Conservation (phyloP, 2,113 vertebrate species). For the Ptilonorhynchus violaceus region DNA sequence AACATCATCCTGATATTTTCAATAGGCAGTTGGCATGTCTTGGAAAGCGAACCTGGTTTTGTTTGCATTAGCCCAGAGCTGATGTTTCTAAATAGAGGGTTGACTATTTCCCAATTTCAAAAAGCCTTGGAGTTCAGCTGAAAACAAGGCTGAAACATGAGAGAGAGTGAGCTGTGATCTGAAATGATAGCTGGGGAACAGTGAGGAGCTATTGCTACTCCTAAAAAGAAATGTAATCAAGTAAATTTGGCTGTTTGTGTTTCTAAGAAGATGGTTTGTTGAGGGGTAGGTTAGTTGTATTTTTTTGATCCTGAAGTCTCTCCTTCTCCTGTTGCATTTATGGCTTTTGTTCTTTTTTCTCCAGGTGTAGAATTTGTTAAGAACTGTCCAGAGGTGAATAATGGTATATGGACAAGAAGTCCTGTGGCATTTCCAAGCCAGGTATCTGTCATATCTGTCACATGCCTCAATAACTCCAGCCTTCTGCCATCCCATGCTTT, state of each 20-base stretch:
- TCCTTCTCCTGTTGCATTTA: neutral
- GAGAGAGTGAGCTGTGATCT: neutral
- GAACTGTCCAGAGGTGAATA: neutral
- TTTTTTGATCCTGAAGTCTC: neutral
- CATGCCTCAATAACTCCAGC: neutral
- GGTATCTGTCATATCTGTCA: neutral
- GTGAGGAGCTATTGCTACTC: neutral
- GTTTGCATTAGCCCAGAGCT: neutral
- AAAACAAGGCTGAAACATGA: neutral
- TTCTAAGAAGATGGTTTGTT: neutral
- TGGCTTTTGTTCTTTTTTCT: neutral
- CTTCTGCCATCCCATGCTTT: neutral
- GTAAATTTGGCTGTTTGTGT: neutral
- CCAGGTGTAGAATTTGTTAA: neutral
- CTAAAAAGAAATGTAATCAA: neutral
- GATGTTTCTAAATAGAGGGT: neutral
- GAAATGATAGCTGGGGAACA: neutral
- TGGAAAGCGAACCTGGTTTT: neutral
- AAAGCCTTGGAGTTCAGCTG: neutral
- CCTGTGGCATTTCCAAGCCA: neutral
- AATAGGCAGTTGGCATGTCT: neutral
- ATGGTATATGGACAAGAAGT: neutral
- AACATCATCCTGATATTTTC: neutral
- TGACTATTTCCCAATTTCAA: neutral
- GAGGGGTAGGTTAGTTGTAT: too few relatives aligned